These are phyloP conservation scores for Tetraodon nigroviridis DNA, from an alignment of 2,113 vertebrate genomes.

Conservation along the genomic window DNA sequence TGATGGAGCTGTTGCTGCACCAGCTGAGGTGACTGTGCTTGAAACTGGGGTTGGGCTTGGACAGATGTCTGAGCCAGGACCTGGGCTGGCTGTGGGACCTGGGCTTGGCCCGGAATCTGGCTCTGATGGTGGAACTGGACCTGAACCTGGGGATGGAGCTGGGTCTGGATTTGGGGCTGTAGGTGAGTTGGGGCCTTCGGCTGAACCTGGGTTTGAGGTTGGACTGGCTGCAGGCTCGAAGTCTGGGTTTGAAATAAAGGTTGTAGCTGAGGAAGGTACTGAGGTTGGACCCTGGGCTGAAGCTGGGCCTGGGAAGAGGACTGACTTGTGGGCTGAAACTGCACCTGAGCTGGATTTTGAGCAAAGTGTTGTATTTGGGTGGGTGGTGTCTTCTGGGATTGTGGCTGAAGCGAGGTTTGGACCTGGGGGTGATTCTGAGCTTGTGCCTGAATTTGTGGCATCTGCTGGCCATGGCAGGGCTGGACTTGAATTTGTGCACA, in stretches of 20 bases:
- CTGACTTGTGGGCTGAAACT: constrained; percentile 44
- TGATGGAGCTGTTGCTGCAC: constrained; percentile 67
- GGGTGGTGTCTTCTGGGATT: constrained; percentile 37
- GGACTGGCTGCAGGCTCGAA: constrained; percentile 65
- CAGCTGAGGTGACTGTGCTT: constrained; percentile 67
- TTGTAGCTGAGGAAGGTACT: constrained; percentile 56
- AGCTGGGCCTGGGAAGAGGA: constrained; percentile 38
- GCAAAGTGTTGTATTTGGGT: constrained; percentile 40
- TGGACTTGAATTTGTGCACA: constrained; percentile 42
- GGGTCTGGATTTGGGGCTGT: constrained; percentile 53
- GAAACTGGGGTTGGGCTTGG: constrained; percentile 62
- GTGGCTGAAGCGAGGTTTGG: constrained; percentile 71
- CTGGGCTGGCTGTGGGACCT: constrained; percentile 57
- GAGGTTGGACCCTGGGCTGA: constrained; percentile 54
- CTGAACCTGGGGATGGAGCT: constrained; percentile 66
- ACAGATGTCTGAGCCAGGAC: constrained; percentile 24
- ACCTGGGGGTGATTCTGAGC: constrained; percentile 56
- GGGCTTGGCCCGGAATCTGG: constrained; percentile 68
- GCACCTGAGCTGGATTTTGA: constrained; percentile 60
- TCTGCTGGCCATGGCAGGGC: constrained; percentile 8
- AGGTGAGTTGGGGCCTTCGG: constrained; percentile 46
- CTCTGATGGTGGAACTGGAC: constrained; percentile 63
- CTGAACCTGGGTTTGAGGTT: constrained; percentile 40
- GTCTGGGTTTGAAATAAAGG: constrained; percentile 48
- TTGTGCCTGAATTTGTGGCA: constrained; percentile 61